Percentiles rank a stretch among this genome's conserved stretches.
Evolutionary conservation across 2,888 invertebrate species (phyloP).

Genomic region (Chrysotoxum bicinctum): DNA sequence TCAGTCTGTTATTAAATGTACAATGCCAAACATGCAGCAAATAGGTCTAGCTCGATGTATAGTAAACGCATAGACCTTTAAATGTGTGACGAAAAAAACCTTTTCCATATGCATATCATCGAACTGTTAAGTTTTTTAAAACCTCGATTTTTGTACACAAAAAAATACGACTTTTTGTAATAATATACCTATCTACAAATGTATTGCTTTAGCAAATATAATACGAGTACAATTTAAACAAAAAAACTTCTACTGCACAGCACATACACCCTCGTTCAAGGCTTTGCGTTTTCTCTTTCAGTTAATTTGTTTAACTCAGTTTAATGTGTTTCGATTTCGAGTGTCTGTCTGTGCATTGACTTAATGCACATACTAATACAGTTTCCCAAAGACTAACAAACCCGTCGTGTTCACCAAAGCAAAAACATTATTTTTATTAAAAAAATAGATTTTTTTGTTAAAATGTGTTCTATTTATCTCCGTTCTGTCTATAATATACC

Average conservation of each 20-base stretch:
- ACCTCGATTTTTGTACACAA: no score
- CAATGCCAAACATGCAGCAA: no score
- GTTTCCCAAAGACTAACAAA: conserved; percentile 44
- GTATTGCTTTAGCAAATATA: not conserved
- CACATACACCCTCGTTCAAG: conserved; percentile 59
- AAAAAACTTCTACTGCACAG: conserved; percentile 39
- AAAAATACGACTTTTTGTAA: no score
- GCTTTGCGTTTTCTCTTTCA: conserved; percentile 24
- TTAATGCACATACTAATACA: conserved; percentile 36
- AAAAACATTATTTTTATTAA: no score
- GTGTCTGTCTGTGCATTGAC: conserved; percentile 35
- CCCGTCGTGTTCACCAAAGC: no score
- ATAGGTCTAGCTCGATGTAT: no score
- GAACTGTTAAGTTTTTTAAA: no score
- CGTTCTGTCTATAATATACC: not conserved
- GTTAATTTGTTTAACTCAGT: not conserved
- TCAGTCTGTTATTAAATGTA: no score
- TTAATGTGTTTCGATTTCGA: not conserved
- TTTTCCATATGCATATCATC: no score
- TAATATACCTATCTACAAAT: no score
- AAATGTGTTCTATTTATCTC: not conserved
- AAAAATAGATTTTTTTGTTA: conserved; percentile 1
- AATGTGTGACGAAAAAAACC: no score
- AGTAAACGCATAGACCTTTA: no score
- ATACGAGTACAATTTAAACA: conserved; percentile 14